Conservation (phyloP, 2,113 vertebrate species). For the Actinemys pallida region DNA sequence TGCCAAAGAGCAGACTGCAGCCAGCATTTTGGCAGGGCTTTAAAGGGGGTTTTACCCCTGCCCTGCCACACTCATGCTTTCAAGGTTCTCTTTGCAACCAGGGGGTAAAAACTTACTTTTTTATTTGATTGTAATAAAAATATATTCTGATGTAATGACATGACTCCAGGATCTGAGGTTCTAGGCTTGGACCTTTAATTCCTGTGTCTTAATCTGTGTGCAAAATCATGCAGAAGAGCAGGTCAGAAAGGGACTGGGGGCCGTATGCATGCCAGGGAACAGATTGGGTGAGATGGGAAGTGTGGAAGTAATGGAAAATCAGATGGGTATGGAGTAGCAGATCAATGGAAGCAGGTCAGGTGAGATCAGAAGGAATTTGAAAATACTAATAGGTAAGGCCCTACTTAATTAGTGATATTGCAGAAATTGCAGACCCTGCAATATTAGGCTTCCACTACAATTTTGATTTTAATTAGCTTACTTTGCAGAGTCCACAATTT, state of each 20-base stretch:
- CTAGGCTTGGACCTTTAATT: slow-evolving; percentile 38
- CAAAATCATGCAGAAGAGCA: neutral
- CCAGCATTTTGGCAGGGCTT: too few species aligned
- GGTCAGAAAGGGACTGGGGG: neutral
- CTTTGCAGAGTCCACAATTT: neutral
- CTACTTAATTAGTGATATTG: neutral
- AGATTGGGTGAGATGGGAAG: neutral
- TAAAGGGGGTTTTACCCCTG: too few species aligned
- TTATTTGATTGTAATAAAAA: neutral
- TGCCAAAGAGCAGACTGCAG: too few species aligned
- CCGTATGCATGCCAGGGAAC: neutral
- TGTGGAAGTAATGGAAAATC: neutral
- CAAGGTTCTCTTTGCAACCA: neutral
- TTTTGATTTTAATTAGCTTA: neutral
- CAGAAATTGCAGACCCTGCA: neutral
- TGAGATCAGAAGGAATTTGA: neutral
- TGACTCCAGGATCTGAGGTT: neutral
- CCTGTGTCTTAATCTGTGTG: slow-evolving; percentile 3
- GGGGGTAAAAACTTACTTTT: slow-evolving; percentile 21
- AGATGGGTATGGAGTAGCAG: neutral
- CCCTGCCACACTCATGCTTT: neutral
- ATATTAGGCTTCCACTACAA: neutral
- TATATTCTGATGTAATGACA: slow-evolving; percentile 37
- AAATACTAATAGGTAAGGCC: neutral
- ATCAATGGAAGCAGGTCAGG: neutral